A percentile compares a stretch with the other conserved stretches of the same genome.
Conservation (phyloP, 2,113 vertebrate species). For the Cettia cetti region DNA sequence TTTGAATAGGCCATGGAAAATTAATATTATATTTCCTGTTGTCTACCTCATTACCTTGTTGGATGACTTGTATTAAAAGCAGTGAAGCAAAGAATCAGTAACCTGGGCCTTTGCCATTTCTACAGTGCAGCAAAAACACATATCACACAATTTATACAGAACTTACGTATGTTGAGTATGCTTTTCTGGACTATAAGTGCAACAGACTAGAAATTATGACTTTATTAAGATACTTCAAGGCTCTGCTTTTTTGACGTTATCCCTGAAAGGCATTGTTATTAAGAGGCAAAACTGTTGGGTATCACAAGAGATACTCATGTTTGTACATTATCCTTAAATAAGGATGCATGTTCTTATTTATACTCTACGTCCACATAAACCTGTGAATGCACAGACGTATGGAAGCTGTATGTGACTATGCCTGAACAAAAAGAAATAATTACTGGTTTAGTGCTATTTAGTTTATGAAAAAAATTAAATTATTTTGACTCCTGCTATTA, state of each 20-base stretch:
- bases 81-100: conserved; percentile 64
- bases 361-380: background rate
- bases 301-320: background rate
- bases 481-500: background rate
- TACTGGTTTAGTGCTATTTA: background rate
- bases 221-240: conserved; percentile 59
- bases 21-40: conserved; percentile 68
- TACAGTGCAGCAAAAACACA: conserved; percentile 16
- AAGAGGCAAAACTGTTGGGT: conserved; percentile 1
- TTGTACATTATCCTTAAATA: background rate
- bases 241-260: conserved; percentile 48
- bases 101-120: conserved; percentile 46
- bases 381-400: background rate
- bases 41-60: conserved; percentile 66
- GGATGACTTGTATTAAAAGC: conserved; percentile 67
- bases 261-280: conserved; percentile 9
- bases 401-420: background rate
- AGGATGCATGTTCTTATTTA: background rate
- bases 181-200: conserved; percentile 46
- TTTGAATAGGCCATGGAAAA: conserved; percentile 53
- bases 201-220: conserved; percentile 68
- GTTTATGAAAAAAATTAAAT: background rate
- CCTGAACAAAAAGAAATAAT: background rate
- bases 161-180: conserved; percentile 43
- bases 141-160: conserved; percentile 44